These are phyloP conservation scores for Metallyticus violacea DNA, from an alignment of 2,888 invertebrate species.

Conservation along the genomic window DNA sequence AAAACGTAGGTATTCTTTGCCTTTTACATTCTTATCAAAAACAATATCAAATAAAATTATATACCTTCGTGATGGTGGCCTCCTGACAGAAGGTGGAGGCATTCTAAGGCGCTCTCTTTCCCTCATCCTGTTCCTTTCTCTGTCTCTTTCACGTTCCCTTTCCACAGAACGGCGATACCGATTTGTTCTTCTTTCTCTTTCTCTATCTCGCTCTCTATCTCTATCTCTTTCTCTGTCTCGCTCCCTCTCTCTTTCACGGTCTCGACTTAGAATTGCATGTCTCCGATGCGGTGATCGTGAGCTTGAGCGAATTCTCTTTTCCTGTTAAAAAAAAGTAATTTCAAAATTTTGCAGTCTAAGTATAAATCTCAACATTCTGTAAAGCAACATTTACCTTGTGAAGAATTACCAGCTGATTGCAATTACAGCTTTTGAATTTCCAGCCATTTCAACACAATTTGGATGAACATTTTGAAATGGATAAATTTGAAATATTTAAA, in stretches of 20 bases:
- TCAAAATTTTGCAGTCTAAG: no score
- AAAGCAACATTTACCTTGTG: no score
- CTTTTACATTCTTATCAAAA: no score
- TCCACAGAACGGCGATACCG: slow-evolving; percentile 39
- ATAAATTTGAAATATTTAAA: no score
- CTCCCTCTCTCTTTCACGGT: slow-evolving; percentile 23
- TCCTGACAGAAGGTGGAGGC: slow-evolving; percentile 46
- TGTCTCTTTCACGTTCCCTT: slow-evolving; percentile 30
- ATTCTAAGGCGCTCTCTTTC: slow-evolving; percentile 47
- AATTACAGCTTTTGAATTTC: no score
- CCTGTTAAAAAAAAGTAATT: not conserved
- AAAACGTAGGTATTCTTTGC: no score
- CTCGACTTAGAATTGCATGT: slow-evolving; percentile 7
- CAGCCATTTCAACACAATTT: no score
- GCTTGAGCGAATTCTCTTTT: slow-evolving; percentile 17
- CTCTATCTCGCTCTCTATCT: not conserved
- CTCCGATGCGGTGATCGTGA: slow-evolving; percentile 19
- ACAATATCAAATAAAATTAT: no score
- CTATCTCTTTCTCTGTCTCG: slow-evolving; percentile 16
- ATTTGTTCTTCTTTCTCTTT: slow-evolving; percentile 1
- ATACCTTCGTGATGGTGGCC: slow-evolving; percentile 45
- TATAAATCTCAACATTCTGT: no score
- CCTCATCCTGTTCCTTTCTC: slow-evolving; percentile 40
- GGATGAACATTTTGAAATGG: no score
- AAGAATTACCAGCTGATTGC: no score